Base-by-base conservation (phyloP, 2,113 vertebrate genomes). In the Danionella cerebrum region DNA sequence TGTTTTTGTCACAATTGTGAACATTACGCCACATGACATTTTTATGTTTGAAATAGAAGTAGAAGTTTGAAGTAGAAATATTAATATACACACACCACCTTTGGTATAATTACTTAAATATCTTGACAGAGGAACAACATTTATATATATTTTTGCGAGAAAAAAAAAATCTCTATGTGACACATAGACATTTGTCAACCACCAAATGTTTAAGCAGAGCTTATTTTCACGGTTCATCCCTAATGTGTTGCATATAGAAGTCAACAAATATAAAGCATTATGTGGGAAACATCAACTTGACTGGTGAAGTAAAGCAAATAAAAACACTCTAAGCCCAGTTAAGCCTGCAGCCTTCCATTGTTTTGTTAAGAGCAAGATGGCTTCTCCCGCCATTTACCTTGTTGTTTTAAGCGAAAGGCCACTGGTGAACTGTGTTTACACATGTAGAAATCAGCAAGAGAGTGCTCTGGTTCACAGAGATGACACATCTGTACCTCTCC, bases 281-380 rank as follows among this genome's bases (percentile, higher is more conserved):
- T 59, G 57, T 44, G 57, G 53, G 57, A 47, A 66, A 60, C 1
- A 13, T 13, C 19, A 57, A 12, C 21, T 19, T 60, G 50, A 36
- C 52, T 51, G 18, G 14, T 36, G 10, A 2, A 0, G 4, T 7
- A 2, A 24, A 50, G 13, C 31, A 41, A 48, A 66, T 35, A 55
- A 55, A 55, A 63, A 67, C 38, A 55, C 25, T 18, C 13, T 55
- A 50, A 63, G 39, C 64, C 64, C 42, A 29, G 54, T 63, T 75
- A 71, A 71, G 73, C 48, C 16, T 7, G n/a, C 1, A 22, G 45
- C 55, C 36, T 39, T 64, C 25, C 50, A 6, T 25, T 57, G 50
- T 64, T 63, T 35, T 71, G 18, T 64, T 57, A 25, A 50, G 57
- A 6, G 8, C 33, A 53, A 71, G 50, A 50, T 12, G 33, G 36